Percentiles rank a stretch among this genome's conserved stretches.
Conservation (phyloP, 2,113 vertebrate species). For the Nestor notabilis region DNA sequence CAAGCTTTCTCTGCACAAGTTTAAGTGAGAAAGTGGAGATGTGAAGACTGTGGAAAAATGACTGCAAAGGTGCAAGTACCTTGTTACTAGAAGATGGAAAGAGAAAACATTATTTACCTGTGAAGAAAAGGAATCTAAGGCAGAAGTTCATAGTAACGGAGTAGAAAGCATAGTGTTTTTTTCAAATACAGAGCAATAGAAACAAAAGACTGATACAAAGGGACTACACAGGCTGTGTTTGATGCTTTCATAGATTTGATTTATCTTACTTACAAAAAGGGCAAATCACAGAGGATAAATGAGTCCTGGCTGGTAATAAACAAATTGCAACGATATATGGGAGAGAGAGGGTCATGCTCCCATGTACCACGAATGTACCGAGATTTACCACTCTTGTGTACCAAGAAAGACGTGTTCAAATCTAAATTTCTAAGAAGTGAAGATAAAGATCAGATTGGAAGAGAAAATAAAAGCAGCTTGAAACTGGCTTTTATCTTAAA, state of each 20-base stretch:
- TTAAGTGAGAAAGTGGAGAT: neutral
- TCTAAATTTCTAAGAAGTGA: neutral
- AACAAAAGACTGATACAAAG: neutral
- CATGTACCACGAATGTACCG: fast-evolving
- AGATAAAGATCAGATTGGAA: neutral
- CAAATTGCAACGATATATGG: neutral
- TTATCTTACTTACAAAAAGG: neutral
- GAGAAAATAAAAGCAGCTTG: neutral
- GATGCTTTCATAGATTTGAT: neutral
- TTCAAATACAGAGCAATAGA: neutral
- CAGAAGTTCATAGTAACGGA: neutral
- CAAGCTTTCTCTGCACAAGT: neutral
- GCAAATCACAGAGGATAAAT: neutral
- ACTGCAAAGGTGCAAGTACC: neutral
- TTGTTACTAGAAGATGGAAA: neutral
- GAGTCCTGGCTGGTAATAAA: neutral
- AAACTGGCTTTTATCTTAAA: neutral
- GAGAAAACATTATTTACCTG: neutral
- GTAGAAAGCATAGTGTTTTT: neutral
- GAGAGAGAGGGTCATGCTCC: neutral
- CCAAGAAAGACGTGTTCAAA: neutral
- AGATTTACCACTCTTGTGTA: neutral
- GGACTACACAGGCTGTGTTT: neutral
- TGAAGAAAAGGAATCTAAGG: neutral
- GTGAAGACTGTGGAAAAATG: neutral